Base-by-base conservation (phyloP, 92 coral and sea anemone species). In the Muricea muricata region DNA sequence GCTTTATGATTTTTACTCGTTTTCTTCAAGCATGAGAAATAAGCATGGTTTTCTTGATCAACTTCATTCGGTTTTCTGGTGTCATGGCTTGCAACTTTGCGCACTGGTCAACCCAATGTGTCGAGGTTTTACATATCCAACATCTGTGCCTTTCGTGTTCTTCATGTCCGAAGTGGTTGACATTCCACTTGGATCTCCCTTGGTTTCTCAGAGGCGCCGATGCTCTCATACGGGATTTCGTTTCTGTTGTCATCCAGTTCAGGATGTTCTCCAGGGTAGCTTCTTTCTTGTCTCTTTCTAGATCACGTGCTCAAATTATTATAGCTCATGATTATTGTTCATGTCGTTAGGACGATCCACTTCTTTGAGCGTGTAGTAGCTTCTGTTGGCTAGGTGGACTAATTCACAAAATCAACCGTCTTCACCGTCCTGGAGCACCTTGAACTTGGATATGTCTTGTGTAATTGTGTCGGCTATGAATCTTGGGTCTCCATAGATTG, bases 31-130 rank as follows among this genome's bases (percentile, higher is more conserved):
- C 93, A 88, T 50, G 91, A 56, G 40, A 88, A 93, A 24, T 66
- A 75, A 0, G 76, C 88, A 69, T 73, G 91, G 34, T 93, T 93
- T 17, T 82, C 93, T 90, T 93, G 14, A 79, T 91, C 1, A 56
- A 25, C 42, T 80, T 70, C 23, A 79, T 15, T 8, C 91, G 73
- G 0, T 88, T 87, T 8, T 86, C 88, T 13, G 70, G 26, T 15
- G 58, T 46, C 7, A 85, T 70, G 32, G 83, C 93, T 50, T 57
- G 58, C 46, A 93, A 65, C 37, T 73, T 87, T 52, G 50, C 82
- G 65, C 90, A 87, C 56, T 89, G 92, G 25, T 89, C 89, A 11
- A 69, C 50, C 92, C 92, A 89, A 42, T 89, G 93, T 20, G 32
- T 35, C 12, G 89, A 89, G 15, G 75, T 78, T 50, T 89, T 85